These are phyloP conservation scores for Nerophis lumbriciformis DNA, from an alignment of 2,113 vertebrate species.

Conservation along the genomic window DNA sequence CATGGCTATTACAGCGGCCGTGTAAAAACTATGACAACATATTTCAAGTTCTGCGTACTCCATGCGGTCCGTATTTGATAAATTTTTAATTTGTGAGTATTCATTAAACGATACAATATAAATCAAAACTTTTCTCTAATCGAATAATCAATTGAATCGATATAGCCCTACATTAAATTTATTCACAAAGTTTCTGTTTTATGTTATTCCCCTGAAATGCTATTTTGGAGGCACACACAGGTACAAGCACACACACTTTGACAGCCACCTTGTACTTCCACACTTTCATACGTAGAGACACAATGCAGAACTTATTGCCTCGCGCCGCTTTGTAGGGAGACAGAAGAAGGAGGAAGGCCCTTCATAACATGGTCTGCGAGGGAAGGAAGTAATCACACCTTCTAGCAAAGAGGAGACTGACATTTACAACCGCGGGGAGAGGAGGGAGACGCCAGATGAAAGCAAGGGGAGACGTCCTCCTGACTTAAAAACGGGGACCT, in stretches of 20 bases:
- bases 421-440: conserved; percentile 49
- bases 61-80: no score
- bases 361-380: conserved; percentile 51
- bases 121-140: no score
- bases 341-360: conserved; percentile 27
- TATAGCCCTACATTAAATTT: no score
- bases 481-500: conserved; percentile 15
- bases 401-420: conserved; percentile 46
- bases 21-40: no score
- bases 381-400: conserved; percentile 59
- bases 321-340: conserved; percentile 38
- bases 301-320: conserved; percentile 38
- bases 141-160: no score
- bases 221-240: background rate
- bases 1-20: no score
- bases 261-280: conserved; percentile 32
- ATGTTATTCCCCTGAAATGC: conserved; percentile 11
- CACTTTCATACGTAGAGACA: conserved; percentile 59
- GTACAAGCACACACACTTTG: conserved; percentile 13
- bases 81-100: no score
- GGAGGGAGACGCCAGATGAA: conserved; percentile 28
- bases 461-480: conserved; percentile 27
- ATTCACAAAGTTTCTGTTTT: background rate
- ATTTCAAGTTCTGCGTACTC: no score
- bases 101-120: no score